Evolutionary conservation across 2,797 vertebrate genomes (phyloP).

Genomic region (Prionace glauca): DNA sequence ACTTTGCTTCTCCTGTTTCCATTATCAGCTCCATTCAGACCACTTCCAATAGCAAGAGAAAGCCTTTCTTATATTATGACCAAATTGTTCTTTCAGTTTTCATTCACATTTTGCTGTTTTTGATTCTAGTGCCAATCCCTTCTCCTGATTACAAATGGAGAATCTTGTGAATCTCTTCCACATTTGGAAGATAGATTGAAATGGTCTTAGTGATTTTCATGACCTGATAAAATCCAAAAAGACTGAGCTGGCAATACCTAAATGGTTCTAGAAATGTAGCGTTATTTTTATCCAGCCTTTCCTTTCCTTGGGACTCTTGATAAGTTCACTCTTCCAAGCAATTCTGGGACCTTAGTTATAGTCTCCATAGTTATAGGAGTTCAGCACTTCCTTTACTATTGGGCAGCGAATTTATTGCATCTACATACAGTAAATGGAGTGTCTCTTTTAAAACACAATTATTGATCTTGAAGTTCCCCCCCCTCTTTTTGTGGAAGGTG

Average conservation of each 20-base stretch:
- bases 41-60: not conserved
- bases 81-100: not conserved
- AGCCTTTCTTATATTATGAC: not conserved
- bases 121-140: not conserved
- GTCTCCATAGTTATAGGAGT: not conserved
- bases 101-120: not conserved
- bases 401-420: not conserved
- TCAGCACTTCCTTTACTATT: not conserved
- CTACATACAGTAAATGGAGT: not conserved
- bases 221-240: not conserved
- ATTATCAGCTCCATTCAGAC: not conserved
- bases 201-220: not conserved
- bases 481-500: not conserved
- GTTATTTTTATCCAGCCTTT: not conserved
- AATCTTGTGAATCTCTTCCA: not conserved
- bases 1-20: not conserved
- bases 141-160: not conserved
- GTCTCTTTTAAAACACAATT: not conserved
- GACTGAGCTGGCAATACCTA: not conserved
- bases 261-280: not conserved
- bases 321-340: not conserved
- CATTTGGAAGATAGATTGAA: not conserved
- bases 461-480: not conserved
- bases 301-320: not conserved
- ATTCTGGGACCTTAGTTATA: not conserved